Base-by-base conservation (phyloP, 2,888 invertebrate species). In the Stomorhina lunata region DNA sequence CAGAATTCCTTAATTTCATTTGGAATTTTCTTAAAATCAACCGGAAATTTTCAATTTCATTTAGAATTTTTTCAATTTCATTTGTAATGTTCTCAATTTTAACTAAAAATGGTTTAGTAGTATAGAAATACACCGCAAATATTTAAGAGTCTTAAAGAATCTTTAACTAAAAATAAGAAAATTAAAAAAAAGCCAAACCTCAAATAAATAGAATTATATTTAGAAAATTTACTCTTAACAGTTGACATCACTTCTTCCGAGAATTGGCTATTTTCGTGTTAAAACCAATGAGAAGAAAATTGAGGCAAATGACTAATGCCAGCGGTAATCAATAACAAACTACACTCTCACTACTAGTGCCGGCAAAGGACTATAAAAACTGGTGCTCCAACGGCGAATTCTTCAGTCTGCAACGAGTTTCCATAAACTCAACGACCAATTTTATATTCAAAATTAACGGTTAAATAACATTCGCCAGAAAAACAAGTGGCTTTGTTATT, bases 401-500 rank as follows among this genome's bases (percentile, higher is more conserved):
- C 40, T 53, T 57, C 43, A 78, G 73, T 75, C 63, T 68, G 72
- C 78, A 57, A 75, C 76, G 71, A 73, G 45, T 45, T 55, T 50
- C 50, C 57, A 17, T 4, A 50, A 69, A 53, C 69, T 55, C 69
- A 79, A 81, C 77, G 77, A 79, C 82, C 79, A 71, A 34, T 27
- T 27, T 59, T 75, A n/a, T n/a, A n/a, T n/a, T n/a, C n/a, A n/a
- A n/a, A n/a, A n/a, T n/a, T n/a, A 22, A 12, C 50, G 37, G 37
- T 69, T 10, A 10, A 59, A 50, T 40, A 80, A 83, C 83, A 83
- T 83, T 83, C 83, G 83, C 83, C 68, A 77, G 25, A 0, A 15
- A n/a, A 22, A 0, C 15, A 71, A 75, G 55, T 82, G 82, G 82
- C 80, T 80, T 83, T 83, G 80, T 80, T 77, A 76, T 40, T 40